Base-by-base conservation (phyloP, 2,888 invertebrate species). In the Listrodromus nycthemerus region DNA sequence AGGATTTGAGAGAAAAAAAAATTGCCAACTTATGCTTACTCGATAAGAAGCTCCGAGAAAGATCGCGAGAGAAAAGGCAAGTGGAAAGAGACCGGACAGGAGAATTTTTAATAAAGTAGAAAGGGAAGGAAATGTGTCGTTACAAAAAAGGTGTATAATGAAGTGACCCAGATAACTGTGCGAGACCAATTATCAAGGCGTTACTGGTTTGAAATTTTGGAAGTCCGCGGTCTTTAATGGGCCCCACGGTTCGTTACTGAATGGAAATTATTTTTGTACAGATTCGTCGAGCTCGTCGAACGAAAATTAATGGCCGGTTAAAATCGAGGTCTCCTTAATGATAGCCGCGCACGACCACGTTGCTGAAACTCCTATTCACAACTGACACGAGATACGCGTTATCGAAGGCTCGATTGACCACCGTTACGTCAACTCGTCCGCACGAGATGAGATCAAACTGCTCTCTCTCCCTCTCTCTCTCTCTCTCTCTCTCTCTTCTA, bases 391-490 rank as follows among this genome's bases (percentile, higher is more conserved):
- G 55, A 30, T 48, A 27, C 78, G 63, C 55, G 41, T 55, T 79
- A 79, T 79, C 71, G 65, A 19, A 55, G 73, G 71, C 7, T 24
- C 55, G 79, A 79, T 79, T 71, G 78, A 73, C 66, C 71, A 79
- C 71, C 79, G 71, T 79, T 73, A 73, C 71, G 66, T 79, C 79
- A 67, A 66, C 66, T 66, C 45, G 66, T 30, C 52, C 48, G 73
- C 73, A 66, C 66, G 79, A 73, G 79, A 65, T 73, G 55, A 80
- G 55, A 73, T 66, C 71, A 19, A 5, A 37, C 8, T 1, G 8
- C 37, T 65, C 55, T 79, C 61, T 83, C 19, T 16, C 45, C 66
- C 16, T 30, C 70, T 30, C 24, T 21, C 70, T 16, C 67, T 80
- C 45, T 69, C 58, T 52, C 79, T 70, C 77, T 50, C 50, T 78